Conservation (phyloP, 2,113 vertebrate genomes). For the Neoarius graeffei region DNA sequence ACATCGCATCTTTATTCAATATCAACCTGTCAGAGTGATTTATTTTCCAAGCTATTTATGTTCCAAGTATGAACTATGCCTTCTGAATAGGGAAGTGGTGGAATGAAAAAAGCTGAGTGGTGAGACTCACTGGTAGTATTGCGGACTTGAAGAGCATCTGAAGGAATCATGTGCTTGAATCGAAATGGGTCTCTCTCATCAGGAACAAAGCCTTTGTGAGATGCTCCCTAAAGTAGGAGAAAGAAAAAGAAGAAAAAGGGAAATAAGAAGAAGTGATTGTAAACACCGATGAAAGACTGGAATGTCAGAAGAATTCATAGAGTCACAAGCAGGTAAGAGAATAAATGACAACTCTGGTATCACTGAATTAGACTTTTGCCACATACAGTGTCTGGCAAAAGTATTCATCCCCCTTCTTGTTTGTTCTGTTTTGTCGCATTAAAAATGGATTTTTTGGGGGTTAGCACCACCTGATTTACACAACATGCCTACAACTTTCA, state of each 20-base stretch:
- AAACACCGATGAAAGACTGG: not conserved
- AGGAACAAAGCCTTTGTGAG: conserved; percentile 82
- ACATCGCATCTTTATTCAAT: not conserved
- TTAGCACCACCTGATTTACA: no score
- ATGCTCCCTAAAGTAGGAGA: conserved; percentile 75
- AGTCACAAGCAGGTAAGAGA: not conserved
- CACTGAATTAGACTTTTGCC: not conserved
- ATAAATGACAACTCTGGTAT: not conserved
- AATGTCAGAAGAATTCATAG: not conserved
- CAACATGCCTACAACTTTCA: no score
- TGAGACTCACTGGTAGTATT: conserved; percentile 75
- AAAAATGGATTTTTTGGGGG: no score
- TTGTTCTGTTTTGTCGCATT: no score
- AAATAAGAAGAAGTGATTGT: no score
- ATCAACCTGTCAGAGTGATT: not conserved
- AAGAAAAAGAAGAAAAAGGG: not conserved
- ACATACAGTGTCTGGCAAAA: not conserved
- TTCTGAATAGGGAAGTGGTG: not conserved
- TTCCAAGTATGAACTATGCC: not conserved
- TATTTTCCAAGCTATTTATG: not conserved
- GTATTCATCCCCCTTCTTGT: no score
- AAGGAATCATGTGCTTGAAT: conserved; percentile 95
- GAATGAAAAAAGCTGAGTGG: not conserved
- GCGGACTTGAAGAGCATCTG: conserved; percentile 89
- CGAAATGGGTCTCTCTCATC: conserved; percentile 93